phyloP scores from a whole-genome alignment of 2,888 invertebrate genomes.

The Mythimna loreyi region DNA sequence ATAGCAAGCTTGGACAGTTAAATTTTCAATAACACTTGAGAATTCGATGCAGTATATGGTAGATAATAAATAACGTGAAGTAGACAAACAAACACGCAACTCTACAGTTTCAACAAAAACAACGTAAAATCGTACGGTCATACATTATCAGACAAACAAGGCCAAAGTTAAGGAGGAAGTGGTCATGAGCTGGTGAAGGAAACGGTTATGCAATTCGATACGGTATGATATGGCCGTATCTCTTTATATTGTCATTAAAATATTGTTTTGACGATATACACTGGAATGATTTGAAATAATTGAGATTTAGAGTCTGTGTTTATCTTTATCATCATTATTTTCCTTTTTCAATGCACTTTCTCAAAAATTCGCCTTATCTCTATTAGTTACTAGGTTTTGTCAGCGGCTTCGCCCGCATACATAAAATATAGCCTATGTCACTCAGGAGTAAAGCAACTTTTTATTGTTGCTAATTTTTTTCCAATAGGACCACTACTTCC shows the following conservation, averaged over 20 bases:
- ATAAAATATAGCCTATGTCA: too few relatives aligned
- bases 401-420: too few relatives aligned
- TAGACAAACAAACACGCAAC: constrained; percentile 19
- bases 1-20: not conserved
- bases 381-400: too few relatives aligned
- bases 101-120: constrained; percentile 7
- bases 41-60: not conserved
- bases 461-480: too few relatives aligned
- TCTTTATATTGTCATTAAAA: constrained; percentile 31
- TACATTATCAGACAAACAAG: constrained; percentile 49
- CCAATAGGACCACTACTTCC: too few relatives aligned
- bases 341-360: not conserved
- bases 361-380: too few relatives aligned
- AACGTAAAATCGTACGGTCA: constrained; percentile 5
- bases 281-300: too few relatives aligned
- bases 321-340: not conserved
- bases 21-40: not conserved
- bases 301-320: too few relatives aligned
- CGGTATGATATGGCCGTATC: constrained; percentile 26
- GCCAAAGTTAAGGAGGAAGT: constrained; percentile 63
- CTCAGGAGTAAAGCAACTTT: too few relatives aligned
- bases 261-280: constrained; percentile 39
- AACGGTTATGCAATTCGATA: constrained; percentile 56
- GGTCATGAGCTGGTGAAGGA: constrained; percentile 41
- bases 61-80: constrained; percentile 21